These are phyloP conservation scores for Drosophila lini DNA, from an alignment of 1,140 invertebrate species.

Conservation along the genomic window DNA sequence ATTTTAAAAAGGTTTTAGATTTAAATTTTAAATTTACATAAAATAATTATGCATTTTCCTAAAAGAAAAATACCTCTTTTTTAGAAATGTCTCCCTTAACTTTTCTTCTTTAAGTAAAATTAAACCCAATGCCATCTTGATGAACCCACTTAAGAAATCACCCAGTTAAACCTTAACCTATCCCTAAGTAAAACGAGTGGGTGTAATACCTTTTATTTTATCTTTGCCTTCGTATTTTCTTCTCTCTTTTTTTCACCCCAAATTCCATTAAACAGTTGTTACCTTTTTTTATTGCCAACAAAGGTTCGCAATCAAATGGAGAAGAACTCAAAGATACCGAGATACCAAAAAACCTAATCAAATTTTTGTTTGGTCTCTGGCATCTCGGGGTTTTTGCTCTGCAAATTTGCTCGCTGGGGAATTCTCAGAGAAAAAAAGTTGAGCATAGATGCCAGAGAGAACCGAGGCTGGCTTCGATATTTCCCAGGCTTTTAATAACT, in stretches of 20 bases:
- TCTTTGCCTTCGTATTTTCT: too few relatives aligned
- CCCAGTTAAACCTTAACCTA: constrained; percentile 14
- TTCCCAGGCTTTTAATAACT: constrained; percentile 82
- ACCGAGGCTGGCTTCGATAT: constrained; percentile 39
- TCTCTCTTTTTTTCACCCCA: neutral
- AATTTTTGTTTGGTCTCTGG: constrained; percentile 38
- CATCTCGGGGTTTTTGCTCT: constrained; percentile 30
- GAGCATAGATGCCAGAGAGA: neutral
- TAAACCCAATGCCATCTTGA: constrained; percentile 18
- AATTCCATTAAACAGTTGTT: constrained; percentile 18
- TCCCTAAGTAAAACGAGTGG: constrained; percentile 14
- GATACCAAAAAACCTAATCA: constrained; percentile 59
- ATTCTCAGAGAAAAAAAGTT: constrained; percentile 5
- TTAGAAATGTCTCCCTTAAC: neutral
- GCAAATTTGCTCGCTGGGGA: constrained; percentile 20
- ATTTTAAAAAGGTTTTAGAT: neutral
- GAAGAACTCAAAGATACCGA: constrained; percentile 27
- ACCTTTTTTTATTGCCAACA: constrained; percentile 34
- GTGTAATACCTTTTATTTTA: constrained; percentile 8
- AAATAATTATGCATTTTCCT: neutral
- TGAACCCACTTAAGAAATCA: constrained; percentile 21
- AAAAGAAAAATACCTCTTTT: neutral
- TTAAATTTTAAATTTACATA: neutral
- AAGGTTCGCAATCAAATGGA: constrained; percentile 23
- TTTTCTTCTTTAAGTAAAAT: neutral